Percentiles rank a stretch among this genome's conserved stretches.
These are phyloP conservation scores for Hyalella azteca DNA, from an alignment of 2,888 invertebrate genomes.

Conservation along the genomic window DNA sequence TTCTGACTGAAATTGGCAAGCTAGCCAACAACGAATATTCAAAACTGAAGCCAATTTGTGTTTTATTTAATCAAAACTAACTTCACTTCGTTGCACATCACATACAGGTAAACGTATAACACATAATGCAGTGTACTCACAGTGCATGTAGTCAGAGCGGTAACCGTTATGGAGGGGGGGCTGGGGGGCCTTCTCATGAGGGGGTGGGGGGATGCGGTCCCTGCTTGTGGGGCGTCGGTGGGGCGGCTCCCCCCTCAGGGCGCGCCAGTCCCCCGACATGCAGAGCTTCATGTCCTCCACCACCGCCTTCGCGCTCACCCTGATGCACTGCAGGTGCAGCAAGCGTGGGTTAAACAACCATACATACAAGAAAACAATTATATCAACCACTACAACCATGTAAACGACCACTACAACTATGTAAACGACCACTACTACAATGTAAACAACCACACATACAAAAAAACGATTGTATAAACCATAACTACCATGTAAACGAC, in stretches of 20 bases:
- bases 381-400: too few relatives aligned
- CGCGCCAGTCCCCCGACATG: slow-evolving; percentile 55
- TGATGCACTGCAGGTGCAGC: slow-evolving; percentile 78
- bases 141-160: slow-evolving; percentile 30
- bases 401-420: too few relatives aligned
- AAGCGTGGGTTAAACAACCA: too few relatives aligned
- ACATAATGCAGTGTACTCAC: slow-evolving; percentile 41
- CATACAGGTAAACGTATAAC: neutral
- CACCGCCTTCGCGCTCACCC: slow-evolving; percentile 80
- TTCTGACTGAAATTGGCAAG: too few relatives aligned
- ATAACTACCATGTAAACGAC: too few relatives aligned
- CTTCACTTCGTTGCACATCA: neutral
- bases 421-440: too few relatives aligned
- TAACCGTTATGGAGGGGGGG: slow-evolving; percentile 43
- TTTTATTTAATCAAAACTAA: too few relatives aligned
- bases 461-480: too few relatives aligned
- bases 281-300: slow-evolving; percentile 78
- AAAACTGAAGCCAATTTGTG: too few relatives aligned
- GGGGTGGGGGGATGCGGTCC: slow-evolving; percentile 52
- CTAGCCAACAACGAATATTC: too few relatives aligned
- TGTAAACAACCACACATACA: too few relatives aligned
- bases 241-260: slow-evolving; percentile 40
- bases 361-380: too few relatives aligned
- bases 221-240: neutral
- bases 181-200: slow-evolving; percentile 54